These are phyloP conservation scores for Toxotes lorentzi DNA, from an alignment of 2,797 vertebrate genomes.

Conservation along the genomic window DNA sequence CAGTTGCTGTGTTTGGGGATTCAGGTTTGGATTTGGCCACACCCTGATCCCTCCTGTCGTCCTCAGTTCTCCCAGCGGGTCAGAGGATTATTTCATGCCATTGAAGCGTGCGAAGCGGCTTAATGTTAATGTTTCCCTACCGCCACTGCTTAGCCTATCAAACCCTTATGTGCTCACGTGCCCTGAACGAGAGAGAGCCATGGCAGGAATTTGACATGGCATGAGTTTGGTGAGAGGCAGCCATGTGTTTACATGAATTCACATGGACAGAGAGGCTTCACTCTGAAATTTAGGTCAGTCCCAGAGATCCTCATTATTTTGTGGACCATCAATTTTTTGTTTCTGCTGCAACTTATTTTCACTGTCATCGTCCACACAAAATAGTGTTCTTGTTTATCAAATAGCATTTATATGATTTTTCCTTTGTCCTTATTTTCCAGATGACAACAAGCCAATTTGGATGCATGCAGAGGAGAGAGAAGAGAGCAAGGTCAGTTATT, in stretches of 20 bases:
- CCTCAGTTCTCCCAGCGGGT: slow-evolving; percentile 25
- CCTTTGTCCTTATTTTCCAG: slow-evolving; percentile 65
- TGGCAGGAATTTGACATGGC: slow-evolving; percentile 5
- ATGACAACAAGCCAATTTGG: slow-evolving; percentile 95
- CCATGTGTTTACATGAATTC: neutral
- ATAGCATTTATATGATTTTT: neutral
- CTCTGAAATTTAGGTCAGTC: neutral
- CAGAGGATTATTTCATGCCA: slow-evolving; percentile 46
- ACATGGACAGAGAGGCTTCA: neutral
- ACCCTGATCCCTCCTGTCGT: neutral
- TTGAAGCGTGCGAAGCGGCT: slow-evolving; percentile 42
- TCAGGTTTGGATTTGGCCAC: slow-evolving; percentile 8
- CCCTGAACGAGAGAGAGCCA: neutral
- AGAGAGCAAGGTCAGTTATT: slow-evolving; percentile 88
- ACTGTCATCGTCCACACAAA: neutral
- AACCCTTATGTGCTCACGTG: slow-evolving; percentile 46
- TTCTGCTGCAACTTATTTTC: neutral
- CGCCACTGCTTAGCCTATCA: slow-evolving; percentile 56
- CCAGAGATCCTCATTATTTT: neutral
- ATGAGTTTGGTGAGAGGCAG: neutral
- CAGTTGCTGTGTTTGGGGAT: slow-evolving; percentile 6
- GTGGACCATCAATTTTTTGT: neutral
- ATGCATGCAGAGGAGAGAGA: slow-evolving; percentile 94
- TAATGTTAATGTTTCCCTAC: slow-evolving; percentile 43
- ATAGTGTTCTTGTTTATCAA: neutral